Evolutionary conservation across 2,113 vertebrate genomes (phyloP).

Genomic region (Suncus etruscus): DNA sequence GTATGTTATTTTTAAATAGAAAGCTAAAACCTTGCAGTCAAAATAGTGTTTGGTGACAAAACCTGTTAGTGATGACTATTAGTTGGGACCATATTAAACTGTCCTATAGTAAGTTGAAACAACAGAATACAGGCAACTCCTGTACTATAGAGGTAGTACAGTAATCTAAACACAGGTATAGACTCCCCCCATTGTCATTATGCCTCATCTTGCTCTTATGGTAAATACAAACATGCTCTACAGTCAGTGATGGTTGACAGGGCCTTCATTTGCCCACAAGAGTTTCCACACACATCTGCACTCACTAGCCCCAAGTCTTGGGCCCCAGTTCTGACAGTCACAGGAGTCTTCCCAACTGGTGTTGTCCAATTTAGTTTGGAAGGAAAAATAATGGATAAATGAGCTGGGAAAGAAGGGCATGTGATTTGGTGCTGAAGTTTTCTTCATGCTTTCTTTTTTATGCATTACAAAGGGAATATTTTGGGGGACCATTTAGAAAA

Average conservation of each 20-base stretch:
- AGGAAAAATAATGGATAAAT: neutral
- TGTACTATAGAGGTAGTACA: too few species aligned
- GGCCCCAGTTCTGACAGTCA: neutral
- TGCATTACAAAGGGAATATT: neutral
- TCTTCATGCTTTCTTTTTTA: slow-evolving; percentile 10
- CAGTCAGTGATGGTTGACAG: neutral
- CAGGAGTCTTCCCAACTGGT: neutral
- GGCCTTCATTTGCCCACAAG: too few species aligned
- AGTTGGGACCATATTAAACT: neutral
- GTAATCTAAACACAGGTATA: neutral
- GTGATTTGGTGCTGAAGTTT: neutral
- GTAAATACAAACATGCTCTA: neutral
- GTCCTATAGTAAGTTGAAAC: slow-evolving; percentile 11
- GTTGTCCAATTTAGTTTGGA: neutral
- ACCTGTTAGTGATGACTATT: neutral
- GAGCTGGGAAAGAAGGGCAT: neutral
- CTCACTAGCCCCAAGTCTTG: neutral
- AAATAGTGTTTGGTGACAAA: neutral
- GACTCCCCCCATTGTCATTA: neutral
- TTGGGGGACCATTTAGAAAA: neutral
- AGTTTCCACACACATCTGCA: too few species aligned
- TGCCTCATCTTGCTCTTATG: neutral
- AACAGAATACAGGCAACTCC: neutral
- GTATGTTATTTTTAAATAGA: too few species aligned
- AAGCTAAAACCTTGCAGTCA: neutral